phyloP scores from a whole-genome alignment of 2,797 vertebrate species.

The Myotis findleyi region DNA sequence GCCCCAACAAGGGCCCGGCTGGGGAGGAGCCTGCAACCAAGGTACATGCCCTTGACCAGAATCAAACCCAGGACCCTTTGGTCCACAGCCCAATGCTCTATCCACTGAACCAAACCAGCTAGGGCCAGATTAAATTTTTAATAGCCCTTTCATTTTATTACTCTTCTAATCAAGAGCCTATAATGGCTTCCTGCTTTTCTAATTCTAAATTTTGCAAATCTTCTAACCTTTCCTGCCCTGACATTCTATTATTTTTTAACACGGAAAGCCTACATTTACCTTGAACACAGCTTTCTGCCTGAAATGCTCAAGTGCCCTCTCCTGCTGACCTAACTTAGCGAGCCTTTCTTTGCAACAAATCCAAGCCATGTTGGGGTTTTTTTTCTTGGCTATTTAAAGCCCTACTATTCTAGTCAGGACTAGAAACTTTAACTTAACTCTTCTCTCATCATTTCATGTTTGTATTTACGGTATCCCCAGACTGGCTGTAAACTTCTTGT shows the following conservation, averaged over 20 bases:
- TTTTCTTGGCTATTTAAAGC: neutral
- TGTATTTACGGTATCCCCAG: neutral
- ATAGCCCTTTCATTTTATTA: neutral
- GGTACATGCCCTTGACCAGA: no score
- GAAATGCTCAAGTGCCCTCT: neutral
- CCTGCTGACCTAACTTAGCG: neutral
- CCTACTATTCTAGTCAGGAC: neutral
- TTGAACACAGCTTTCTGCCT: neutral
- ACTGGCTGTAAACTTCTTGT: conserved; percentile 29
- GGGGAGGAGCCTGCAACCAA: no score
- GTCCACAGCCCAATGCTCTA: no score
- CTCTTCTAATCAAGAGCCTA: conserved; percentile 36
- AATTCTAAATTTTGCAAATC: conserved; percentile 37
- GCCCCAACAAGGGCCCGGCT: no score
- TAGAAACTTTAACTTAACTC: neutral
- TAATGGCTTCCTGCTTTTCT: neutral
- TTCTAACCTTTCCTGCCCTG: neutral
- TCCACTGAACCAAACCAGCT: no score
- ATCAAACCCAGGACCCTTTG: no score
- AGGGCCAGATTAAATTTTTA: neutral
- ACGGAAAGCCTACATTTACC: conserved; percentile 26
- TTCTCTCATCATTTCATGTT: neutral
- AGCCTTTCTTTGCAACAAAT: conserved; percentile 19
- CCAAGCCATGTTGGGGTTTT: neutral
- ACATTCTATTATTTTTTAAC: conserved; percentile 21